phyloP scores from a whole-genome alignment of 2,113 vertebrate species.

The Aix galericulata region DNA sequence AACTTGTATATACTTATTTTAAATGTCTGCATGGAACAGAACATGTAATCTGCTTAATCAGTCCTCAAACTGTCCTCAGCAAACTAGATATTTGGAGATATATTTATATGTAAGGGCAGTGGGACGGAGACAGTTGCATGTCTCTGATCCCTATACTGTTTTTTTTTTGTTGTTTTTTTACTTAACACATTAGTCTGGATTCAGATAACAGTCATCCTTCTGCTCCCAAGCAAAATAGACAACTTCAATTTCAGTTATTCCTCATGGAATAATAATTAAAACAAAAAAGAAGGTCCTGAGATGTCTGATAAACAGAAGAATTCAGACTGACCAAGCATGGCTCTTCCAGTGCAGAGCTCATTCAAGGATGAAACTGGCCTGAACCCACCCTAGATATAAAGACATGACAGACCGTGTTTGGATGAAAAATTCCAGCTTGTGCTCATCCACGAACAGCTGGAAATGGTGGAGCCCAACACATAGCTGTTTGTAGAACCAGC shows the following conservation, averaged over 20 bases:
- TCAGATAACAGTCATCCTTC: neutral
- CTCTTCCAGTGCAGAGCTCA: neutral
- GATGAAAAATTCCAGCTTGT: neutral
- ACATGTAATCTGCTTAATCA: neutral
- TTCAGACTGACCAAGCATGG: neutral
- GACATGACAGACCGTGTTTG: neutral
- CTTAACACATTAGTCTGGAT: neutral
- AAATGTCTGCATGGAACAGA: neutral
- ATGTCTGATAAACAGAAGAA: neutral
- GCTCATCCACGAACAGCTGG: neutral
- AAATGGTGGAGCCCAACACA: neutral
- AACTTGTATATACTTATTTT: neutral
- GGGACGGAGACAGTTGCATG: neutral
- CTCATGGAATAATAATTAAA: neutral
- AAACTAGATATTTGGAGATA: neutral
- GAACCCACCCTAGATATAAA: neutral
- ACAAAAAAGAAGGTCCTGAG: neutral
- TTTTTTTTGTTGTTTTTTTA: constrained; percentile 32
- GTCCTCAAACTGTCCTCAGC: neutral
- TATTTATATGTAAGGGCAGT: neutral
- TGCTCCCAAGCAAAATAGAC: neutral
- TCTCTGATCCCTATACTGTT: neutral
- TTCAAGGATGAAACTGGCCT: neutral
- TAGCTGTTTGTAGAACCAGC: neutral
- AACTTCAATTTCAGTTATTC: neutral